Base-by-base conservation (phyloP, 2,888 invertebrate species). In the Isotomurus palustris region DNA sequence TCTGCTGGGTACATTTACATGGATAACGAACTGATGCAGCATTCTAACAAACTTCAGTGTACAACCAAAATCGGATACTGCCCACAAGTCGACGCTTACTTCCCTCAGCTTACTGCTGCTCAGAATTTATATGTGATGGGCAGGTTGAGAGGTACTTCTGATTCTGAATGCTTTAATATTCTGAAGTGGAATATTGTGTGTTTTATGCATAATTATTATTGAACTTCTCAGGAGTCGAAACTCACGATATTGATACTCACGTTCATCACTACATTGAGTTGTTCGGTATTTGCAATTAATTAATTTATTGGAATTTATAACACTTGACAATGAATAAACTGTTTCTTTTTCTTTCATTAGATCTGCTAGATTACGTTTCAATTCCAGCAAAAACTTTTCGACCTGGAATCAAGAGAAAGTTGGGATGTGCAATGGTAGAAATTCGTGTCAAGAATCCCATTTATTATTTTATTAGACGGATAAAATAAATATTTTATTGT, bases 121-220 rank as follows among this genome's bases (percentile, higher is more conserved):
- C 64, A 64, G 50, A 59, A 57, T 50, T 32, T 64, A 27, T 51
- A 57, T 1, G 28, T 64, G 5, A 58, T 64, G 51, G 62, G 59
- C 4, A 40, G 50, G 49, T 35, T 64, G 8, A 0, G 64, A 41
- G 59, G 58, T 58, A 48, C 29, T 49, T 47, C 25, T 2, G 41
- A 36, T 2, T 50, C 12, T 38, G 6, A 19, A 44, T 45, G 27
- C 32, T 19, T 24, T 5, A 29, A 28, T 28, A n/a, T 53, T 12
- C 41, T 14, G 12, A 43, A 19, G 3, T 32, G 21, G 10, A 6
- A 29, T 32, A 48, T 29, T 44, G 24, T 21, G 36, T 19, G 24
- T 25, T 27, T 51, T 17, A 21, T 38, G 38, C 29, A 19, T 10
- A 62, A 60, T 61, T 2, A 45, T 64, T 10, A 44, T 57, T 12